Percentiles rank a stretch among this genome's conserved stretches.
Conservation (phyloP, 2,888 invertebrate species). For the Buathra laborator region DNA sequence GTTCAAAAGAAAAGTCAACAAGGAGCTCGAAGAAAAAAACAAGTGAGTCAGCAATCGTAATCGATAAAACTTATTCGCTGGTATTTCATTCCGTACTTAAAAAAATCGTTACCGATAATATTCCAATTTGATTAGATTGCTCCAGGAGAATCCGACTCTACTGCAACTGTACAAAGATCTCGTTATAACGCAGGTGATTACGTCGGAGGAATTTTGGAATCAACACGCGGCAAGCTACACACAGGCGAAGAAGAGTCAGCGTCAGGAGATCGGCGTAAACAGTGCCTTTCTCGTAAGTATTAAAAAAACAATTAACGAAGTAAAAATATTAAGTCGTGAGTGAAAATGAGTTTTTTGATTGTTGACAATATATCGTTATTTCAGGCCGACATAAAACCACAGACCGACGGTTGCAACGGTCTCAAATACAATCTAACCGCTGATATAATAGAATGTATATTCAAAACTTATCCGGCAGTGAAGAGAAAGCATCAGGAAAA, state of each 20-base stretch:
- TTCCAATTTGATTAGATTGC: slow-evolving; percentile 87
- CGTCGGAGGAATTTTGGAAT: slow-evolving; percentile 99
- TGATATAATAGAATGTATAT: slow-evolving; percentile 99
- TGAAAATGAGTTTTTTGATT: background rate
- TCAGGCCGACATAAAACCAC: slow-evolving; percentile 97
- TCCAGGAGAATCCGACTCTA: slow-evolving; percentile 95
- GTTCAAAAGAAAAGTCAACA: slow-evolving; percentile 96
- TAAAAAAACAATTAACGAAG: background rate
- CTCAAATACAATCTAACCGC: slow-evolving; percentile 98
- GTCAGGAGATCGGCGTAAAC: slow-evolving; percentile 94
- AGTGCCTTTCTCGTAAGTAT: slow-evolving; percentile 87
- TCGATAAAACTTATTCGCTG: background rate
- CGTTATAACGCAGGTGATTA: slow-evolving; percentile 97
- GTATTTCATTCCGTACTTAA: background rate
- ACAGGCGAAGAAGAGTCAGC: slow-evolving; percentile 89
- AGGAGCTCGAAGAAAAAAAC: slow-evolving; percentile 96
- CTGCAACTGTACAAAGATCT: slow-evolving; percentile 98
- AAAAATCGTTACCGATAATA: slow-evolving; percentile 4
- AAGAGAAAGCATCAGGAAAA: slow-evolving; percentile 98
- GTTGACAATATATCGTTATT: slow-evolving; percentile 75
- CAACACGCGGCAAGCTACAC: slow-evolving; percentile 94
- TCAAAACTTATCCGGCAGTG: slow-evolving; percentile 99
- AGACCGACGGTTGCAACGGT: slow-evolving; percentile 98
- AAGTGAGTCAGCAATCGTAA: slow-evolving; percentile 84
- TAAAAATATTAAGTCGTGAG: background rate